Evolutionary conservation across 2,797 vertebrate genomes (phyloP).

Genomic region (Poecile montanus): DNA sequence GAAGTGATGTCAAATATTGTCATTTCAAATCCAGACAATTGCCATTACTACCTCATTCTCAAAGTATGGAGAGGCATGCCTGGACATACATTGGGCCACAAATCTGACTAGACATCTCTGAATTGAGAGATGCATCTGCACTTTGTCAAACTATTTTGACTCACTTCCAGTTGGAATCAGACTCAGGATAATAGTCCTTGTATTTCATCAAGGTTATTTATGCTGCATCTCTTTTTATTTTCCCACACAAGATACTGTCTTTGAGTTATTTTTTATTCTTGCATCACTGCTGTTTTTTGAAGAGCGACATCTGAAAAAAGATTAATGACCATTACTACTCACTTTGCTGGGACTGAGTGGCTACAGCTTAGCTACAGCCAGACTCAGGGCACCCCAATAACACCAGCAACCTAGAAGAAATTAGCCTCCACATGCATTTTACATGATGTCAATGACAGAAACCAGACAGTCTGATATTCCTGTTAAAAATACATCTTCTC

Average conservation of each 20-base stretch:
- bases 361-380: conserved; percentile 50
- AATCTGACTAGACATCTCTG: background rate
- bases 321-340: background rate
- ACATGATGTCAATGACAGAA: background rate
- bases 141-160: background rate
- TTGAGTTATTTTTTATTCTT: conserved; percentile 54
- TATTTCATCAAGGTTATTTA: background rate
- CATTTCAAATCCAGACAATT: conserved; percentile 43
- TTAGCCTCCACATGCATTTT: background rate
- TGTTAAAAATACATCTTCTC: background rate
- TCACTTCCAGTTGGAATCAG: background rate
- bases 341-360: background rate
- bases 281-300: conserved; percentile 45
- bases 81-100: conserved; percentile 22
- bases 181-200: background rate
- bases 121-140: background rate
- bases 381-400: conserved; percentile 42
- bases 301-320: conserved; percentile 42
- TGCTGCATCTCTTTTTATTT: background rate
- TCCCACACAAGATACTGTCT: background rate
- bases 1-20: conserved; percentile 63
- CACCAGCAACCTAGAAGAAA: conserved; percentile 1
- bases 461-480: background rate
- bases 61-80: conserved; percentile 11
- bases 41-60: conserved; percentile 18